Percentiles rank a stretch among this genome's conserved stretches.
phyloP scores from a whole-genome alignment of 2,797 vertebrate species.

The Picus viridis region DNA sequence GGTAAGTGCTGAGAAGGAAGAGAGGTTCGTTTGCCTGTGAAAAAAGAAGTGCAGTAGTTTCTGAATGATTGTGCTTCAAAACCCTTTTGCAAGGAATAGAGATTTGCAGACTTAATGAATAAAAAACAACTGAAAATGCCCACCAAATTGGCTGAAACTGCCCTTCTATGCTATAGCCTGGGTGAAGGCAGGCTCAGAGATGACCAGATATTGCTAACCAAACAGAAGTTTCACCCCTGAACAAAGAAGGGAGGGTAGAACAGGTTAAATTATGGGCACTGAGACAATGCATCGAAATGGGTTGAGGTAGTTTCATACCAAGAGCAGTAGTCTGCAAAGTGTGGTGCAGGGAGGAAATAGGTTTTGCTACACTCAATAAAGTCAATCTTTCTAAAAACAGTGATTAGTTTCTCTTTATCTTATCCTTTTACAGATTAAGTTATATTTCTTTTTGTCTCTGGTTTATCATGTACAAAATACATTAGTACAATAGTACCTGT shows the following conservation, averaged over 20 bases:
- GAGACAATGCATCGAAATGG: not conserved
- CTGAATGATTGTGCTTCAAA: not conserved
- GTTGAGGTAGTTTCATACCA: not conserved
- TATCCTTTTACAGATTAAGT: not conserved
- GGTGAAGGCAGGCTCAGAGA: not conserved
- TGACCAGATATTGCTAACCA: not conserved
- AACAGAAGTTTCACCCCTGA: not conserved
- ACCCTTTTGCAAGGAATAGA: not conserved
- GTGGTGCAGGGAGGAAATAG: not conserved
- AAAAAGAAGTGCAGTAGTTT: not conserved
- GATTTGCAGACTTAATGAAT: not conserved
- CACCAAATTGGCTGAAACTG: not conserved
- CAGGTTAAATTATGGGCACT: not conserved
- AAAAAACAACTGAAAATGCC: not conserved
- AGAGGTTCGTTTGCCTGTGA: not conserved
- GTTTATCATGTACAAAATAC: not conserved
- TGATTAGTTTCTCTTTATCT: not conserved
- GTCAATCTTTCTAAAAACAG: not conserved
- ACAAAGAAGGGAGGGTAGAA: not conserved
- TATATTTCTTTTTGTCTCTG: not conserved
- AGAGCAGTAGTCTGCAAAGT: not conserved
- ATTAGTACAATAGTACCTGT: not conserved
- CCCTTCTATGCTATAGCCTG: not conserved
- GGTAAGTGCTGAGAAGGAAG: slow-evolving; percentile 3
- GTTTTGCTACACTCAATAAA: not conserved